Evolutionary conservation across 2,888 invertebrate genomes (phyloP).

Genomic region (Cephus rjabovi): DNA sequence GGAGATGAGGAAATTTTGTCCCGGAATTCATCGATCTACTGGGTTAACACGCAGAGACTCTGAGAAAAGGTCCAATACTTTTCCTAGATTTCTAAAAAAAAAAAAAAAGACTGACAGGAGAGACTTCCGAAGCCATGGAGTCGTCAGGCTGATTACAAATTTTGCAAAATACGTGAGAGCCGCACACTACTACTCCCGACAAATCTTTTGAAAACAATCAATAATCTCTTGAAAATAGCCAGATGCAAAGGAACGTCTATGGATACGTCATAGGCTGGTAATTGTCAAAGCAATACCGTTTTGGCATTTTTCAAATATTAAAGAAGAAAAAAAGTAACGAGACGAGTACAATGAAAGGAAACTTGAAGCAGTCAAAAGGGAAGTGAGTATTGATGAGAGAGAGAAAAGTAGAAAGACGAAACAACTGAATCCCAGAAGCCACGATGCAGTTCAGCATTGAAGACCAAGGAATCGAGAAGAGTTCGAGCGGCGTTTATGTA

Average conservation of each 20-base stretch:
- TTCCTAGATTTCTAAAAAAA: background rate
- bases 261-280: no score
- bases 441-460: background rate
- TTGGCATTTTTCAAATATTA: no score
- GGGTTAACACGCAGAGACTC: no score
- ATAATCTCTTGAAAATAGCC: no score
- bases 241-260: no score
- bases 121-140: conserved; percentile 10
- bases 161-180: no score
- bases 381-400: background rate
- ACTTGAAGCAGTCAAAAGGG: no score
- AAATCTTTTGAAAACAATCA: background rate
- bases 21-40: background rate
- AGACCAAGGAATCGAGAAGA: background rate
- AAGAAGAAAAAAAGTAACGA: no score
- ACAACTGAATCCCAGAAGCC: background rate
- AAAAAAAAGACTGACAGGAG: conserved; percentile 26
- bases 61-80: no score
- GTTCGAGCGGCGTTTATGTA: conserved; percentile 4
- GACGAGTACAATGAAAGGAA: no score
- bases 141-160: conserved; percentile 17
- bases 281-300: no score
- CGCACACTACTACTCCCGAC: background rate
- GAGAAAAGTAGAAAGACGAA: background rate
- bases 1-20: conserved; percentile 18